Conservation (phyloP, 1,140 invertebrate genomes). For the Gryllus bimaculatus region DNA sequence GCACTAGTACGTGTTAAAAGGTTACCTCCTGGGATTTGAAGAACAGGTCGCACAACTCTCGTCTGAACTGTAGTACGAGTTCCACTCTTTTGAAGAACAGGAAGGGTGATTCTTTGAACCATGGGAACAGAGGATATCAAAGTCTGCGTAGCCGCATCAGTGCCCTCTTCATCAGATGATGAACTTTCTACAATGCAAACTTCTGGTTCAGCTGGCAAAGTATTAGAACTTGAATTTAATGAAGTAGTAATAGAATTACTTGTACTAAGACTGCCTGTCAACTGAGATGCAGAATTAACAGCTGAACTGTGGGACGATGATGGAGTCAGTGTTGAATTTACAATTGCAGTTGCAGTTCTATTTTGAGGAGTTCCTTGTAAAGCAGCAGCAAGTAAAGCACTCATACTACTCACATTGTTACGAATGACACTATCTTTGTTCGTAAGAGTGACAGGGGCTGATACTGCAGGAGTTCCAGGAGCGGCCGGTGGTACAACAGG, state of each 20-base stretch:
- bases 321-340: too few species aligned
- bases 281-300: neutral
- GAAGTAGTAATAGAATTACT: neutral
- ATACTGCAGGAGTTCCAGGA: neutral
- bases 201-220: neutral
- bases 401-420: neutral
- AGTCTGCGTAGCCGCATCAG: neutral
- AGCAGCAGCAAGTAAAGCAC: constrained; percentile 17
- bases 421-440: constrained; percentile 24
- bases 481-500: too few species aligned
- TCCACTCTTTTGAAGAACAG: constrained; percentile 29
- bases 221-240: neutral
- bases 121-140: constrained; percentile 12
- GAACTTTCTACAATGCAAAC: constrained; percentile 18
- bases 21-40: constrained; percentile 46
- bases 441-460: constrained; percentile 29
- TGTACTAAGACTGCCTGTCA: neutral
- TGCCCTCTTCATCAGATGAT: constrained; percentile 19
- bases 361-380: neutral
- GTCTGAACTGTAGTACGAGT: constrained; percentile 37
- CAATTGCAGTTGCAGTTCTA: neutral
- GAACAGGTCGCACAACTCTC: constrained; percentile 42
- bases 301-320: too few species aligned
- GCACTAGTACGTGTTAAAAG: constrained; percentile 38
- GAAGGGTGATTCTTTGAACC: constrained; percentile 26